Evolutionary conservation across 2,888 invertebrate species (phyloP).

Genomic region (Drosophila kambysellisi): DNA sequence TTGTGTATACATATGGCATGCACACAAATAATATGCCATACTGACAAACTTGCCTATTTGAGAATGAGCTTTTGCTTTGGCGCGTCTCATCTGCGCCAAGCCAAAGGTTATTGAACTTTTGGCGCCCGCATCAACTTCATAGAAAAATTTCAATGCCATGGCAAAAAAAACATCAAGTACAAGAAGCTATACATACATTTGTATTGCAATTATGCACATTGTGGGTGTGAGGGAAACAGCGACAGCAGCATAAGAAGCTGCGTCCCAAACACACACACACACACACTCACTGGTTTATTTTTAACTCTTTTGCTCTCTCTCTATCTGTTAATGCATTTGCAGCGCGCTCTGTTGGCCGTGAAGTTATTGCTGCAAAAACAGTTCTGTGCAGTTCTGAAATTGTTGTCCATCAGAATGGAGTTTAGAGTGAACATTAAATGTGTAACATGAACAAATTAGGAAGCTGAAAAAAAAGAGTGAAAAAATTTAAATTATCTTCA

Average conservation of each 20-base stretch:
- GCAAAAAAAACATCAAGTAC: constrained; percentile 47
- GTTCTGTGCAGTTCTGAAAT: constrained; percentile 44
- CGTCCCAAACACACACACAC: constrained; percentile 40
- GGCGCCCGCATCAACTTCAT: constrained; percentile 73
- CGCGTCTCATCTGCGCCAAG: constrained; percentile 48
- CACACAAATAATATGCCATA: constrained; percentile 24
- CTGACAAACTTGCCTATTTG: constrained; percentile 16
- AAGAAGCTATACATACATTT: constrained; percentile 32
- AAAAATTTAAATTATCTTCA: neutral
- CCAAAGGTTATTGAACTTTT: constrained; percentile 82
- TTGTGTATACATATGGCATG: constrained; percentile 3
- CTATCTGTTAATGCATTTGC: constrained; percentile 49
- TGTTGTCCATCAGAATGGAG: constrained; percentile 44
- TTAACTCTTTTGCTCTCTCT: constrained; percentile 54
- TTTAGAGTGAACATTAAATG: constrained; percentile 46
- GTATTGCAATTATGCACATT: constrained; percentile 64
- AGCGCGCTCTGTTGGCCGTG: constrained; percentile 73
- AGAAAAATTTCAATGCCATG: constrained; percentile 83
- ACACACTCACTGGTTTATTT: constrained; percentile 59
- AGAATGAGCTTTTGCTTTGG: constrained; percentile 55
- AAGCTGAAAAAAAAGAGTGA: neutral
- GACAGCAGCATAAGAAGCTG: constrained; percentile 59
- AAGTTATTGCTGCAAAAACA: constrained; percentile 64
- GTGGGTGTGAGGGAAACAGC: constrained; percentile 54
- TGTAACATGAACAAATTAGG: neutral